Evolutionary conservation across 1,140 invertebrate genomes (phyloP).

Genomic region (Neotoxoptera formosana): DNA sequence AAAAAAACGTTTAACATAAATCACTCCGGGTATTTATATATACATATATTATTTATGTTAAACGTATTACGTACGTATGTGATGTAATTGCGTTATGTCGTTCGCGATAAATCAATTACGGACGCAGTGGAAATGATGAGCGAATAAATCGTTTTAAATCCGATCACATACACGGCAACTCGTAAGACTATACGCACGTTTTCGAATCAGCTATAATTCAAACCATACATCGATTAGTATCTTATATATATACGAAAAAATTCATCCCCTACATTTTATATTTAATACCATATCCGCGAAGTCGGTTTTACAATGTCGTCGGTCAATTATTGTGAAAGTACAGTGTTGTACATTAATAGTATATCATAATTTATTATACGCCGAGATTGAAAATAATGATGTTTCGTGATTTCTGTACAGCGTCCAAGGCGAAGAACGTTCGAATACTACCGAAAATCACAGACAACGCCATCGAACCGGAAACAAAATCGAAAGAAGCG

Average conservation of each 20-base stretch:
- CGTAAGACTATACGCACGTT: neutral
- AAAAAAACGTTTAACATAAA: neutral
- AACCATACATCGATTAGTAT: neutral
- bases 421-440: constrained; percentile 20
- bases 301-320: neutral
- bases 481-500: constrained; percentile 26
- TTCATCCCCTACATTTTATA: neutral
- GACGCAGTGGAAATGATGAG: neutral
- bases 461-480: constrained; percentile 28
- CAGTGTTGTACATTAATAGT: neutral
- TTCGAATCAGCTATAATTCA: neutral
- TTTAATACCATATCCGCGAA: neutral
- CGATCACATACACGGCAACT: neutral
- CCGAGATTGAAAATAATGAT: constrained; percentile 3
- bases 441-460: neutral
- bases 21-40: neutral
- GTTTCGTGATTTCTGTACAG: constrained; percentile 50
- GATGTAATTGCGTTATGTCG: neutral
- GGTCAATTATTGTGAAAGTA: neutral
- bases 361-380: neutral
- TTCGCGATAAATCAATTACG: neutral
- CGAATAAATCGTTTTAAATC: neutral
- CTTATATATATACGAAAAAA: neutral
- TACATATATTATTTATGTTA: neutral
- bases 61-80: neutral